phyloP scores from a whole-genome alignment of 1,140 invertebrate genomes.

The Conus ventricosus region DNA sequence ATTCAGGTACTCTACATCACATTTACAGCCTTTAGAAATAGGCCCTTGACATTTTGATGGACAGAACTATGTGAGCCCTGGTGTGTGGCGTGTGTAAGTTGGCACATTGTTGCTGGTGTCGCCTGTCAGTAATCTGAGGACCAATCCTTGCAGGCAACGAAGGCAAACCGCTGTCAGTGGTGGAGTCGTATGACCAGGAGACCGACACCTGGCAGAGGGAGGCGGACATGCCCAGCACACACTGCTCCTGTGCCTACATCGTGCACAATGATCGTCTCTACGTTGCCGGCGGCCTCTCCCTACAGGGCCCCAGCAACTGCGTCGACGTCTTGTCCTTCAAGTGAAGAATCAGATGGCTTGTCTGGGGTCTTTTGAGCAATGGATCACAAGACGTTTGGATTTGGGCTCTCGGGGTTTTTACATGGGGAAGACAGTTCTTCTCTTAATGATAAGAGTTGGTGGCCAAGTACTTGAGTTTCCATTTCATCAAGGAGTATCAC shows the following conservation, averaged over 20 bases:
- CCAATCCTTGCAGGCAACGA: conserved; percentile 61
- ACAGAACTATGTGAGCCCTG: too few relatives aligned
- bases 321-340: conserved; percentile 45
- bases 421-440: too few relatives aligned
- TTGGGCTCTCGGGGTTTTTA: not conserved
- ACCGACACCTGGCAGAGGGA: conserved; percentile 63
- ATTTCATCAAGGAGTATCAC: too few relatives aligned
- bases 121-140: too few relatives aligned
- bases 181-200: conserved; percentile 65
- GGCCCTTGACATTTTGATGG: too few relatives aligned
- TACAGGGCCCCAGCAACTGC: conserved; percentile 53
- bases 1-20: too few relatives aligned
- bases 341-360: not conserved
- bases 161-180: conserved; percentile 63
- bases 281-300: conserved; percentile 69
- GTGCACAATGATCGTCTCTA: conserved; percentile 58
- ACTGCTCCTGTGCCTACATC: conserved; percentile 70
- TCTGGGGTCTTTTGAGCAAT: not conserved
- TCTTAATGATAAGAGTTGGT: too few relatives aligned
- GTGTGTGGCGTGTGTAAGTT: too few relatives aligned
- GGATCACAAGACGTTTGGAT: not conserved
- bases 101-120: too few relatives aligned
- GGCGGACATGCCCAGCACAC: conserved; percentile 57
- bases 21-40: too few relatives aligned
- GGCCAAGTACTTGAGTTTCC: too few relatives aligned